Conservation (phyloP, 2,888 invertebrate species). For the Ormyrus pomaceus region DNA sequence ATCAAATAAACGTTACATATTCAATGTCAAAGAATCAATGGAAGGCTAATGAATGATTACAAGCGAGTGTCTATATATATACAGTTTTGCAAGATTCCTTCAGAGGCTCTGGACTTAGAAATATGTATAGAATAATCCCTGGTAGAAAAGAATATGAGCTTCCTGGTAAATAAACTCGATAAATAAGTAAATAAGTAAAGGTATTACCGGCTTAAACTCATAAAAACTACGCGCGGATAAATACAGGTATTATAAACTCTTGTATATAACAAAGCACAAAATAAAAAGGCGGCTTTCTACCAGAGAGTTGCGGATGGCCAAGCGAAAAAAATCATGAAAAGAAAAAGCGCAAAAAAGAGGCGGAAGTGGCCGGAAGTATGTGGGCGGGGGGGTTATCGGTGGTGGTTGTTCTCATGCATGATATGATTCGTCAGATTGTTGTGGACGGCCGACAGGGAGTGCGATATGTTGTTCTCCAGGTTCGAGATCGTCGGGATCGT, state of each 20-base stretch:
- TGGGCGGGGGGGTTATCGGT: conserved; percentile 30
- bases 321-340: not conserved
- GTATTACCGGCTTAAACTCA: too few species aligned
- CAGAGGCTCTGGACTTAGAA: too few species aligned
- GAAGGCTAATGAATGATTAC: conserved; percentile 17
- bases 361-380: not conserved
- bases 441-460: conserved; percentile 39
- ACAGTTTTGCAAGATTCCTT: too few species aligned
- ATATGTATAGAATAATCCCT: too few species aligned
- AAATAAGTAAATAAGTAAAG: too few species aligned
- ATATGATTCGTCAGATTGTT: conserved; percentile 18
- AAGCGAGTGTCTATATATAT: too few species aligned
- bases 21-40: not conserved
- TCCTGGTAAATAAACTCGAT: too few species aligned
- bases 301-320: not conserved
- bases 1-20: too few species aligned
- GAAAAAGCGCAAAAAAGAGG: not conserved
- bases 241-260: not conserved
- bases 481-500: conserved; percentile 50
- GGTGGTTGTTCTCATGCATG: conserved; percentile 31
- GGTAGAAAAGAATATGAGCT: too few species aligned
- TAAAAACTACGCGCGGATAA: too few species aligned
- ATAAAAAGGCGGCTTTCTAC: not conserved
- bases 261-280: not conserved
- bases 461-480: too few species aligned